Evolutionary conservation across 2,113 vertebrate genomes (phyloP).

Genomic region (Epinephelus moara): DNA sequence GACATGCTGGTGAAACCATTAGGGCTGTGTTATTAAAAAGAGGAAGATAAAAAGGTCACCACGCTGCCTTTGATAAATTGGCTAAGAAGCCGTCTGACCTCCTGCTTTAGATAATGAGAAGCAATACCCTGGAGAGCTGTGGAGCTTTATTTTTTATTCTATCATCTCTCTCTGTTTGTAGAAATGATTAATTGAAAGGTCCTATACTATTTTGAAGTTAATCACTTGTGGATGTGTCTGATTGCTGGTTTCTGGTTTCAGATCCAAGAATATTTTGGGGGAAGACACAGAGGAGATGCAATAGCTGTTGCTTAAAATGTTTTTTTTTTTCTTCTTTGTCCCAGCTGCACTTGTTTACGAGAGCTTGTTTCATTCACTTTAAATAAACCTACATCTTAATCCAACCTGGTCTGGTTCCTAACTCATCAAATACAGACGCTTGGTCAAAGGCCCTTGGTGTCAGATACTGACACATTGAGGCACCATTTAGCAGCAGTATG

Average conservation of each 20-base stretch:
- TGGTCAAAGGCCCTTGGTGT: no score
- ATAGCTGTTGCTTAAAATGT: not conserved
- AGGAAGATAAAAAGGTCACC: conserved; percentile 64
- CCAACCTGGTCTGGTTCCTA: no score
- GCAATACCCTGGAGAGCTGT: conserved; percentile 24
- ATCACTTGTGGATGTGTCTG: conserved; percentile 39
- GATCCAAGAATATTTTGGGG: conserved; percentile 2
- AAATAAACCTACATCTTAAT: not conserved
- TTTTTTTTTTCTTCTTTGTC: not conserved
- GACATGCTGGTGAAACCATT: conserved; percentile 41
- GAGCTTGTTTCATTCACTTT: not conserved
- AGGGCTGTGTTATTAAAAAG: conserved; percentile 57
- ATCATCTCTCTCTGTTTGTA: conserved; percentile 28
- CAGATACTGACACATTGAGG: no score
- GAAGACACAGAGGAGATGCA: conserved; percentile 20
- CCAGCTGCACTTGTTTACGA: not conserved
- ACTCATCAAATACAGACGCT: no score
- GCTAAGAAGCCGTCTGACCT: conserved; percentile 62
- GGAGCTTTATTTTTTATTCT: conserved; percentile 42
- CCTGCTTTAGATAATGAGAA: conserved; percentile 65
- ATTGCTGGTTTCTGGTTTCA: conserved; percentile 38
- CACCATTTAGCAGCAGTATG: no score
- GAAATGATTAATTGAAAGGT: conserved; percentile 45
- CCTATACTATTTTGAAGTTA: conserved; percentile 32
- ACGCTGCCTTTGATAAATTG: conserved; percentile 74